Conservation (phyloP, 2,113 vertebrate genomes). For the Pholis gunnellus region DNA sequence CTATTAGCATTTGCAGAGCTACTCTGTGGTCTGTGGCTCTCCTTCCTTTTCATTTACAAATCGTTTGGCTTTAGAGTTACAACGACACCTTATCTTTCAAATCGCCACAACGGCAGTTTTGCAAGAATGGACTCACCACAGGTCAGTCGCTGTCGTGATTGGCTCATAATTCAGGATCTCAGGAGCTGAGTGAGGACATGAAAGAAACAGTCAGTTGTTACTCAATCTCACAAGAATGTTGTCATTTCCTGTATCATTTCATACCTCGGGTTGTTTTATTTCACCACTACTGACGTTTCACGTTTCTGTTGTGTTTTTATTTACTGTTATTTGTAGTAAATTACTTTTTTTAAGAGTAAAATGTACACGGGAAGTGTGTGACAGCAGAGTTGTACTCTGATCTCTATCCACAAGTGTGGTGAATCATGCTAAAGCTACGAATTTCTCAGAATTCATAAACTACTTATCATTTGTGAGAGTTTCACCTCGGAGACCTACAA, state of each 20-base stretch:
- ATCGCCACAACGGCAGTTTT: not conserved
- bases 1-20: constrained; percentile 2
- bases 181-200: constrained; percentile 86
- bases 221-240: not conserved
- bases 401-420: not conserved
- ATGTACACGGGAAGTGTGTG: not conserved
- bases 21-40: constrained; percentile 8
- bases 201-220: constrained; percentile 2
- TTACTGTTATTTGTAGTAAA: not conserved
- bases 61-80: not conserved
- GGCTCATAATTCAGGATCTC: constrained; percentile 98
- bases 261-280: not conserved
- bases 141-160: constrained; percentile 96
- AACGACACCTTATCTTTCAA: too few relatives aligned
- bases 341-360: not conserved
- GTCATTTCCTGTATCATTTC: not conserved
- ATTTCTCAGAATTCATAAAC: not conserved
- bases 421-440: not conserved
- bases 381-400: not conserved
- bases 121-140: constrained; percentile 88
- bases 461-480: not conserved
- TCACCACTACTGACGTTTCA: not conserved
- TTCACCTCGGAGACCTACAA: too few relatives aligned
- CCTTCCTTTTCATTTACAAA: constrained; percentile 2
- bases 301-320: not conserved